Evolutionary conservation across 1,140 invertebrate species (phyloP), one percentile per base, ranked within the genome.

Genomic region (Caenorhabditis remanei): DNA sequence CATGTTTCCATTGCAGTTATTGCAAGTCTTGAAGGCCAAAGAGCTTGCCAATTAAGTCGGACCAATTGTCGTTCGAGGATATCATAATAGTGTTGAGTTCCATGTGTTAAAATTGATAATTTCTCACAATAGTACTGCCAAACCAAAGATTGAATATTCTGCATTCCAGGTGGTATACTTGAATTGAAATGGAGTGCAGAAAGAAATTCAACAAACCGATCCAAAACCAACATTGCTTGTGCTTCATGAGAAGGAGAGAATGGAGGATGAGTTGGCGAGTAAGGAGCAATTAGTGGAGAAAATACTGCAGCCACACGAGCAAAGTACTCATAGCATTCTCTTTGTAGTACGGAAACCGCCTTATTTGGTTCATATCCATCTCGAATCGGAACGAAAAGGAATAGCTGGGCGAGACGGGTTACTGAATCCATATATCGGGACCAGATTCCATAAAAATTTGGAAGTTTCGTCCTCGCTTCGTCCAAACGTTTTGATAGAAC

Each of bases 141-240:
- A 14, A 88, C 87, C 40, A 88, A 41, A 7, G 87, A 88, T n/a
- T 75, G 83, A 19, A 85, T 71, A 41, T 85, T 88, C 55, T 85
- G 84, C 82, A 83, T 84, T 24, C 83, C 84, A n/a, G 87, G 65
- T 19, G 87, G 87, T 5, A 88, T 55, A 14, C 61, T 48, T 63
- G 58, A 48, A 53, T 85, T 71, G 55, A 75, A 84, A 50, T 85
- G 87, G 19, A 88, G 48, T 2, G 87, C 48, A 32, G 55, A 48
- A 11, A 88, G 83, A n/a, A 85, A 65, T n/a, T 84, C 83, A 14
- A 88, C 87, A 21, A 88, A 88, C 13, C 84, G 61, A 75, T 84
- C 67, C n/a, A 85, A 14, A 43, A 87, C 58, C 2, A 67, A 67
- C 7, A 79, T 67, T 14, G 87, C 87, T 24, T 50, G 43, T 9